Percentiles rank a stretch among this genome's conserved stretches.
phyloP scores from a whole-genome alignment of 2,888 invertebrate genomes.

The Macrostomum cliftonense region DNA sequence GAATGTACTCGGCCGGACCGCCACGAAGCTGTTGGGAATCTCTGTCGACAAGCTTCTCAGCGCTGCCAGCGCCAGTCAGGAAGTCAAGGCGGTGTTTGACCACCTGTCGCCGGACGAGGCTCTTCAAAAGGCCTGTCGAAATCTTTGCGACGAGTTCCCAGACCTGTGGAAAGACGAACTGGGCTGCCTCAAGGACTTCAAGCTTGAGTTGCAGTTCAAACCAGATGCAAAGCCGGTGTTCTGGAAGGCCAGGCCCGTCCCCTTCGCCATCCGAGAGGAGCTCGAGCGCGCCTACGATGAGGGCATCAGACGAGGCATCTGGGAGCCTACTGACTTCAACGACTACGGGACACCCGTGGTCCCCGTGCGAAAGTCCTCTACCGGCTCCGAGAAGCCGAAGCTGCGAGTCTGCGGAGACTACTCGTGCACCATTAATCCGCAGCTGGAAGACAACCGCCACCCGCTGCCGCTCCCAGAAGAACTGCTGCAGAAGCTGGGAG shows the following conservation, averaged over 20 bases:
- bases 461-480: too few relatives aligned
- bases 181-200: too few relatives aligned
- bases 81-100: constrained; percentile 1
- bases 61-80: too few relatives aligned
- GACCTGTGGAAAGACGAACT: constrained; percentile 10
- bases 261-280: too few relatives aligned
- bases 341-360: constrained; percentile 2
- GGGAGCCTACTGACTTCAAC: too few relatives aligned
- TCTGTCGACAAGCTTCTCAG: not conserved
- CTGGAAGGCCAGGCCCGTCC: constrained; percentile 14
- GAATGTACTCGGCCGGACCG: not conserved
- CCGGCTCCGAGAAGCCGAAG: constrained; percentile 17
- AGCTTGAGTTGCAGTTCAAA: too few relatives aligned
- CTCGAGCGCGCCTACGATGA: too few relatives aligned
- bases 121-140: not conserved
- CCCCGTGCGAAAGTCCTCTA: constrained; percentile 8
- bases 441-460: too few relatives aligned
- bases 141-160: constrained; percentile 9
- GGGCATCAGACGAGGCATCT: too few relatives aligned
- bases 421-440: constrained; percentile 16
- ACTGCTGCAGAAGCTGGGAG: too few relatives aligned
- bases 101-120: not conserved
- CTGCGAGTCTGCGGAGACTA: constrained; percentile 17
- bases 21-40: constrained; percentile 5
- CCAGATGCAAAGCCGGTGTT: constrained; percentile 11